These are phyloP conservation scores for Notodonta dromedarius DNA, from an alignment of 2,888 invertebrate genomes.

Conservation along the genomic window DNA sequence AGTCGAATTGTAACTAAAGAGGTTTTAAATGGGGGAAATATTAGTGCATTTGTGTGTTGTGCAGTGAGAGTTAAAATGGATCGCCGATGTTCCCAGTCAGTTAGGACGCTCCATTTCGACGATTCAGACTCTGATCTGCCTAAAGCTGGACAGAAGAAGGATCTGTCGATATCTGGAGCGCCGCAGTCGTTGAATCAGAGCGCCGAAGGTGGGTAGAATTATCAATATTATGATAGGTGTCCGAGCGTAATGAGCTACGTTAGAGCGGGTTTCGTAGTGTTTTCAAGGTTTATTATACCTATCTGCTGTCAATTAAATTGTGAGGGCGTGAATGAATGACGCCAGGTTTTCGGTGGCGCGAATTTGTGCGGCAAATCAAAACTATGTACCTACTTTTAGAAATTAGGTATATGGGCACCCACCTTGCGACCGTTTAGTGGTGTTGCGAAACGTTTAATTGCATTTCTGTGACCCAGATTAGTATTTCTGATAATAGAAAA, in stretches of 20 bases:
- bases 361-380: constrained; percentile 27
- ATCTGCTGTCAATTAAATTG: constrained; percentile 60
- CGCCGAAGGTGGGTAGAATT: constrained; percentile 71
- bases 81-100: constrained; percentile 88
- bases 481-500: constrained; percentile 27
- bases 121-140: constrained; percentile 86
- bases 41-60: constrained; percentile 69
- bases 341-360: constrained; percentile 27
- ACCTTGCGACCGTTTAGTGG: constrained; percentile 16
- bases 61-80: constrained; percentile 74
- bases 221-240: constrained; percentile 41
- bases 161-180: constrained; percentile 61
- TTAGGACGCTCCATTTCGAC: constrained; percentile 90
- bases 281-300: constrained; percentile 71
- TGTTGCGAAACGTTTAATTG: constrained; percentile 33
- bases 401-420: constrained; percentile 17
- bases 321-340: constrained; percentile 59
- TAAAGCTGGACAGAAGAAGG: constrained; percentile 73
- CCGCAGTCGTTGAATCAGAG: constrained; percentile 74
- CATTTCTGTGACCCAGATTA: constrained; percentile 34
- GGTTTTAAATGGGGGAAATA: constrained; percentile 73
- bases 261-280: constrained; percentile 46
- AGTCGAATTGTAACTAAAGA: constrained; percentile 44
- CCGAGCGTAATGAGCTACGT: constrained; percentile 44
- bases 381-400: constrained; percentile 7